These are phyloP conservation scores for Natrix natrix DNA, from an alignment of 2,797 vertebrate species.

Conservation along the genomic window DNA sequence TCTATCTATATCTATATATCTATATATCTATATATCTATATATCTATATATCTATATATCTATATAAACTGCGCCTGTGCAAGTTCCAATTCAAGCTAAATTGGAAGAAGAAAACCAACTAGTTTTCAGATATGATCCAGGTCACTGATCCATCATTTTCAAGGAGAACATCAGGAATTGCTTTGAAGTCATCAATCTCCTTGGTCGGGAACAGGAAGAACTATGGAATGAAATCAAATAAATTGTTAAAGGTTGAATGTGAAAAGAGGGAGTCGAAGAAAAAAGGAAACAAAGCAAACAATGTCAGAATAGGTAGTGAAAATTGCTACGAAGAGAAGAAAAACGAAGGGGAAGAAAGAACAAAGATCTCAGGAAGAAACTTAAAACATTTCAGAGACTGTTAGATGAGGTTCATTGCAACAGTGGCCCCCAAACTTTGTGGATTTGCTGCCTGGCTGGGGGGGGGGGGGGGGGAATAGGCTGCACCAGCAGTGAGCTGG, in stretches of 20 bases:
- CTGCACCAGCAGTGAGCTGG: no score
- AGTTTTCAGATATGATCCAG: not conserved
- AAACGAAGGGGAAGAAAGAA: not conserved
- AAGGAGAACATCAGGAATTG: not conserved
- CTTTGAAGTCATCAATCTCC: not conserved
- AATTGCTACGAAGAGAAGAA: not conserved
- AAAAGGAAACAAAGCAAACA: not conserved
- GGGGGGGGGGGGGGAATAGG: no score
- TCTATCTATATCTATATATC: no score
- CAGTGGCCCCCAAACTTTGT: rapidly evolving
- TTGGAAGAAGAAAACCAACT: not conserved
- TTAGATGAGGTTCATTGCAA: not conserved
- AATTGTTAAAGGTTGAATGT: not conserved
- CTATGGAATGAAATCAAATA: not conserved
- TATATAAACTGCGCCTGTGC: not conserved
- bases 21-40: no score
- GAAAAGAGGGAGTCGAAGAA: not conserved
- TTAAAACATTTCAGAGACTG: no score
- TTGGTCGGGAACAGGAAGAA: not conserved
- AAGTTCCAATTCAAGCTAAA: not conserved
- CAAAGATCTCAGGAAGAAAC: not conserved
- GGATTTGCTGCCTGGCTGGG: rapidly evolving
- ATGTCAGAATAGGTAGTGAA: not conserved
- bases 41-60: no score
- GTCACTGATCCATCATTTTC: not conserved